Conservation (phyloP, 53 echinoderm and acorn worm genomes). For the Astropecten irregularis region DNA sequence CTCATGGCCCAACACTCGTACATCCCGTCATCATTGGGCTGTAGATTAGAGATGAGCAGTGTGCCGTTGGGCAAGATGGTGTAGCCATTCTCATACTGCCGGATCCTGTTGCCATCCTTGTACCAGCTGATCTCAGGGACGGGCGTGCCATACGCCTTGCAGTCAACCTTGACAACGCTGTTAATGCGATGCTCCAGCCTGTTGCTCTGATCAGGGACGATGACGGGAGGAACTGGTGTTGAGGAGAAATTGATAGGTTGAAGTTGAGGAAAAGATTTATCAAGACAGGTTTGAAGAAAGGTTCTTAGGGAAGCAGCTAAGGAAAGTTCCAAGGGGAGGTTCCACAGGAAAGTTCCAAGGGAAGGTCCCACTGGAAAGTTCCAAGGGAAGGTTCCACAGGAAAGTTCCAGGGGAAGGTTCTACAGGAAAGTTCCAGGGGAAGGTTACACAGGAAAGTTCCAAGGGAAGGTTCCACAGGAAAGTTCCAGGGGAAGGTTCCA, state of each 20-base stretch:
- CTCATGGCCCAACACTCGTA: constrained; percentile 81
- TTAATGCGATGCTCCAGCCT: constrained; percentile 62
- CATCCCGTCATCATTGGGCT: constrained; percentile 80
- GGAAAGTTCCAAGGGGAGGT: too few species aligned
- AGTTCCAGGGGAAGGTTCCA: too few species aligned
- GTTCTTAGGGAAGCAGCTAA: too few species aligned
- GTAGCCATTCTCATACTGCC: constrained; percentile 75
- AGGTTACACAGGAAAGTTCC: too few species aligned
- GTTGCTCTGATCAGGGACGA: constrained; percentile 61
- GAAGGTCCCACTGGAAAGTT: too few species aligned
- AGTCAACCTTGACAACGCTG: constrained; percentile 72
- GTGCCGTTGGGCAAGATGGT: constrained; percentile 81
- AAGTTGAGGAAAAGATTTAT: too few species aligned
- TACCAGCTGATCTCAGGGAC: constrained; percentile 83
- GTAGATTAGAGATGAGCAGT: constrained; percentile 80
- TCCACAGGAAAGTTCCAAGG: too few species aligned
- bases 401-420: too few species aligned
- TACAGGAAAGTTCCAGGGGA: too few species aligned
- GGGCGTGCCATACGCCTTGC: constrained; percentile 76
- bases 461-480: too few species aligned
- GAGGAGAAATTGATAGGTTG: not conserved
- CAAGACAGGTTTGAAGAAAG: too few species aligned
- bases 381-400: too few species aligned
- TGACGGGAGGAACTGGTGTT: constrained; percentile 70
- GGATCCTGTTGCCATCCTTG: constrained; percentile 70